Percentiles rank a stretch among this genome's conserved stretches.
Evolutionary conservation across 2,113 vertebrate species (phyloP).

Genomic region (Carassius carassius): DNA sequence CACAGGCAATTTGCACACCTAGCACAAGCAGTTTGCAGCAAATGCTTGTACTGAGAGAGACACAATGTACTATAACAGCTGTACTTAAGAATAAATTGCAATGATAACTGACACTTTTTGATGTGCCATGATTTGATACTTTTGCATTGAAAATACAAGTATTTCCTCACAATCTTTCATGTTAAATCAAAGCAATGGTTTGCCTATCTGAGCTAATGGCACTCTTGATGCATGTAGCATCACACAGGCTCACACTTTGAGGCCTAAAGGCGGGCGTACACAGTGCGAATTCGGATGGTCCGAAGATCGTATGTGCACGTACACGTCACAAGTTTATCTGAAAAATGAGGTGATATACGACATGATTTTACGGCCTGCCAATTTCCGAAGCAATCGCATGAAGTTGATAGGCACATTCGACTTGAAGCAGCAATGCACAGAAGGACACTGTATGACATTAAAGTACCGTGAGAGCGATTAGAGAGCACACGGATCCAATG

Average conservation of each 20-base stretch:
- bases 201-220: background rate
- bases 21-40: background rate
- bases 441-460: no score
- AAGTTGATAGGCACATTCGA: no score
- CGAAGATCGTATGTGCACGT: no score
- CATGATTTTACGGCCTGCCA: no score
- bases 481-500: no score
- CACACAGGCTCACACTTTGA: background rate
- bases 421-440: no score
- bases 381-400: no score
- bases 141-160: background rate
- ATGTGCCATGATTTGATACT: background rate
- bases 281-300: no score
- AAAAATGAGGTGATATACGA: no score
- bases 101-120: background rate
- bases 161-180: background rate
- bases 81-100: conserved; percentile 5
- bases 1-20: background rate
- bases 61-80: background rate
- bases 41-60: conserved; percentile 13
- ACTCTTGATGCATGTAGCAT: background rate
- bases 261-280: no score
- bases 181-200: background rate
- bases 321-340: no score
- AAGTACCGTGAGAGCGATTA: no score